Conservation (phyloP, 2,888 invertebrate species). For the Galeruca laticollis region DNA sequence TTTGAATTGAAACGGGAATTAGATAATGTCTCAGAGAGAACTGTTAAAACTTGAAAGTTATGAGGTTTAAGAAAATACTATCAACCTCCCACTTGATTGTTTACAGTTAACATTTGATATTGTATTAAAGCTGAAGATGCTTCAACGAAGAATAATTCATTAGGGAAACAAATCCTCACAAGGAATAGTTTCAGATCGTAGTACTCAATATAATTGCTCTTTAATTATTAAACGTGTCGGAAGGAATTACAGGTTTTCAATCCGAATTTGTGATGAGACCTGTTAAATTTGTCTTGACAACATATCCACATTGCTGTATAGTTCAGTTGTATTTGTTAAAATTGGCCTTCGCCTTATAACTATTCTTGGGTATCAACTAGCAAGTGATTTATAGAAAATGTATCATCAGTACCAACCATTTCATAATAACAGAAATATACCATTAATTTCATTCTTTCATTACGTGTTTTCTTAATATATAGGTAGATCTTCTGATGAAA, state of each 20-base stretch:
- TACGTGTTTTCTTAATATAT: no score
- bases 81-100: neutral
- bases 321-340: no score
- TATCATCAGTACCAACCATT: no score
- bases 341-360: no score
- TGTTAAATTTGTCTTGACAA: neutral
- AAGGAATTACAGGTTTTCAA: neutral
- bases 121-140: neutral
- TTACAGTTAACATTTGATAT: neutral
- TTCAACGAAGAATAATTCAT: slow-evolving; percentile 1
- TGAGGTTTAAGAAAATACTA: neutral
- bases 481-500: no score
- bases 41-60: neutral
- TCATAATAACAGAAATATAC: no score
- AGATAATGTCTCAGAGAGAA: neutral
- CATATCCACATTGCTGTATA: neutral
- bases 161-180: neutral
- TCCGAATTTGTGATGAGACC: neutral
- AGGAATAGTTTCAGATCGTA: neutral
- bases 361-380: no score
- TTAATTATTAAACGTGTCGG: neutral
- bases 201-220: neutral
- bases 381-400: no score
- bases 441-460: no score
- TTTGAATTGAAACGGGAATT: no score